A percentile compares a stretch with the other conserved stretches of the same genome.
phyloP scores from a whole-genome alignment of 92 coral and sea anemone species.

The Siderastrea siderea region DNA sequence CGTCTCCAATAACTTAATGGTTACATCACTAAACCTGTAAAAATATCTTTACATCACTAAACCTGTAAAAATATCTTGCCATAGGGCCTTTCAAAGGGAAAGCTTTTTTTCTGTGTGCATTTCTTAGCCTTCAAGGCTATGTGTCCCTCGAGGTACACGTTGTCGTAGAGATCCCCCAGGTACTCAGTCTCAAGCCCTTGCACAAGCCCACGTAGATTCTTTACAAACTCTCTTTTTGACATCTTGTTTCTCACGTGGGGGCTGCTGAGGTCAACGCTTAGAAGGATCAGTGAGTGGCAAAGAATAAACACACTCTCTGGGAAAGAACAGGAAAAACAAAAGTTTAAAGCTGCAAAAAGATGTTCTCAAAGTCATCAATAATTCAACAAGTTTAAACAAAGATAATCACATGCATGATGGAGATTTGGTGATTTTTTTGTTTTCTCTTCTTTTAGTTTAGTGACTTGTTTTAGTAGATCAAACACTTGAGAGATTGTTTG shows the following conservation, averaged over 20 bases:
- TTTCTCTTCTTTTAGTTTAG: no score
- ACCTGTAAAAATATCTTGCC: constrained; percentile 92
- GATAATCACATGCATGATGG: no score
- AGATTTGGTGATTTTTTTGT: no score
- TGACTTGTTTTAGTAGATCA: no score
- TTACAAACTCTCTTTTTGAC: constrained; percentile 97
- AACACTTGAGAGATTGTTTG: no score
- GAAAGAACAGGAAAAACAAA: constrained; percentile 2
- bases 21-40: constrained; percentile 62
- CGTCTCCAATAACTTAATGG: background rate
- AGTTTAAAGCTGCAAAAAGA: background rate
- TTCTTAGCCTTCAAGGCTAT: constrained; percentile 86
- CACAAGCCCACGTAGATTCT: constrained; percentile 95
- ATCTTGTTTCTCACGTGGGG: constrained; percentile 98
- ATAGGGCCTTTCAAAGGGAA: constrained; percentile 97
- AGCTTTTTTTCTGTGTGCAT: constrained; percentile 73
- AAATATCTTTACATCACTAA: constrained; percentile 75
- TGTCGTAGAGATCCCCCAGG: constrained; percentile 95
- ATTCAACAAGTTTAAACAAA: no score
- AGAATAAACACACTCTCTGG: constrained; percentile 92
- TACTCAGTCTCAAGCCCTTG: constrained; percentile 88
- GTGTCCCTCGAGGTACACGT: constrained; percentile 91
- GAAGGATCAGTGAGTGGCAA: constrained; percentile 94
- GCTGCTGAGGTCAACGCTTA: constrained; percentile 98
- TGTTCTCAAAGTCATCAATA: no score